A percentile compares a stretch with the other conserved stretches of the same genome.
Conservation (phyloP, 2,113 vertebrate species). For the Mixornis gularis region DNA sequence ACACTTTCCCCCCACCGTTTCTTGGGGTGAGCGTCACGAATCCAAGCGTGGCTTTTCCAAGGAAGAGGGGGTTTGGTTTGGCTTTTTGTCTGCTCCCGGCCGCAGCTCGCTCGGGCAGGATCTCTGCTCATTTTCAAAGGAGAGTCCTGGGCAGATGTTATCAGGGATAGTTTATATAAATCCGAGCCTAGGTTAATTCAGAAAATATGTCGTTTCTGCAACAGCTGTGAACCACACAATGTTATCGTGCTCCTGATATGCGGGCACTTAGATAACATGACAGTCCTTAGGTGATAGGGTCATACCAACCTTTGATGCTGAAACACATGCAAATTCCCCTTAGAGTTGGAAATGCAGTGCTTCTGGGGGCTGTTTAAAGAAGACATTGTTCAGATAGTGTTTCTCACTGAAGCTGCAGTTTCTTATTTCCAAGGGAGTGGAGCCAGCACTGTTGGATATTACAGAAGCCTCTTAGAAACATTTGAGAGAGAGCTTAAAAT, state of each 20-base stretch:
- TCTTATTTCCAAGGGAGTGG: slow-evolving; percentile 15
- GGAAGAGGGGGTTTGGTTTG: not conserved
- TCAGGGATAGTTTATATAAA: slow-evolving; percentile 39
- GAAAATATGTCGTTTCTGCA: slow-evolving; percentile 40
- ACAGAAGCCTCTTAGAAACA: slow-evolving; percentile 11
- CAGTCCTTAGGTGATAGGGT: slow-evolving; percentile 38
- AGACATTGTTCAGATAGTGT: slow-evolving; percentile 16
- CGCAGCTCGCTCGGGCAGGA: not conserved
- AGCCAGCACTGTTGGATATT: slow-evolving; percentile 13
- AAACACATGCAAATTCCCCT: slow-evolving; percentile 51
- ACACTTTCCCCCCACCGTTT: not conserved
- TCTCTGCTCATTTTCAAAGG: slow-evolving; percentile 25
- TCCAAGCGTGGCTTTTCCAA: not conserved
- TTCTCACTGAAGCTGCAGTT: slow-evolving; percentile 3
- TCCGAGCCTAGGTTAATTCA: slow-evolving; percentile 17
- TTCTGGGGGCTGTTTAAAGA: slow-evolving; percentile 23
- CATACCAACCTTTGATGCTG: slow-evolving; percentile 35
- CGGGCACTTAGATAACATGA: slow-evolving; percentile 39
- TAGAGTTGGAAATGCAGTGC: slow-evolving; percentile 28
- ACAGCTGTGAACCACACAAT: slow-evolving; percentile 35
- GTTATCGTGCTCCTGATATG: slow-evolving; percentile 45
- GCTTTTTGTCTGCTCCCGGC: not conserved
- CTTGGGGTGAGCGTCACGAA: not conserved
- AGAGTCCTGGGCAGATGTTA: slow-evolving; percentile 33
- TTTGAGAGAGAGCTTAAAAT: slow-evolving; percentile 22